Percentiles rank a stretch among this genome's conserved stretches.
phyloP scores from a whole-genome alignment of 2,888 invertebrate species.

The Machimus atricapillus region DNA sequence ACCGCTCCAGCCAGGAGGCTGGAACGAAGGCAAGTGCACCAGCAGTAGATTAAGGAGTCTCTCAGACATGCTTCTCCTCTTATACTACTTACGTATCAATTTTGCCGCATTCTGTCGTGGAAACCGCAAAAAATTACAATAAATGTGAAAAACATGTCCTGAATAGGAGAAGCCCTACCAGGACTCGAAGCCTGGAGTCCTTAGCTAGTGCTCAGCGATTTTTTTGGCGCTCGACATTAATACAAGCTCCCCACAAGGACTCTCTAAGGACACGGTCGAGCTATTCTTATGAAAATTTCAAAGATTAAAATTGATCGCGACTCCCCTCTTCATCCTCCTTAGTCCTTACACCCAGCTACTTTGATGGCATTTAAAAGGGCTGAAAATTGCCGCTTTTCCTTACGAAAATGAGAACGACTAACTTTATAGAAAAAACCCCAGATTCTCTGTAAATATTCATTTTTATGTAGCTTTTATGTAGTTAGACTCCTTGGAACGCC shows the following conservation, averaged over 20 bases:
- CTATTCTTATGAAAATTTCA: background rate
- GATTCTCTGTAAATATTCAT: background rate
- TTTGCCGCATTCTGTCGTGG: background rate
- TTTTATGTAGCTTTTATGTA: background rate
- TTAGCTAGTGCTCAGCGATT: background rate
- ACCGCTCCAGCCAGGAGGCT: background rate
- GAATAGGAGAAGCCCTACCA: background rate
- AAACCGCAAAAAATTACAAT: background rate
- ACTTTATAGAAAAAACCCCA: background rate
- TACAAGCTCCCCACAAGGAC: background rate
- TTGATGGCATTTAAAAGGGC: background rate
- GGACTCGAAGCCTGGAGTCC: background rate
- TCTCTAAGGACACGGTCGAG: background rate
- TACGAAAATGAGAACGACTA: background rate
- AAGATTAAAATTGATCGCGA: background rate
- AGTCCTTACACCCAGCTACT: background rate
- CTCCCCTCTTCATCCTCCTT: background rate
- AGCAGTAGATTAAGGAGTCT: constrained; percentile 21
- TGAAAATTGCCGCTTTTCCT: background rate
- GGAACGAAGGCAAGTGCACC: background rate
- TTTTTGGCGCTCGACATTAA: background rate
- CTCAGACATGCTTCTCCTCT: constrained; percentile 21
- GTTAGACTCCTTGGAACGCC: background rate
- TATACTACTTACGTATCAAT: constrained; percentile 3
- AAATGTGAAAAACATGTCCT: background rate